These are phyloP conservation scores for Hyphantria cunea DNA, from an alignment of 1,140 invertebrate genomes.

Conservation along the genomic window DNA sequence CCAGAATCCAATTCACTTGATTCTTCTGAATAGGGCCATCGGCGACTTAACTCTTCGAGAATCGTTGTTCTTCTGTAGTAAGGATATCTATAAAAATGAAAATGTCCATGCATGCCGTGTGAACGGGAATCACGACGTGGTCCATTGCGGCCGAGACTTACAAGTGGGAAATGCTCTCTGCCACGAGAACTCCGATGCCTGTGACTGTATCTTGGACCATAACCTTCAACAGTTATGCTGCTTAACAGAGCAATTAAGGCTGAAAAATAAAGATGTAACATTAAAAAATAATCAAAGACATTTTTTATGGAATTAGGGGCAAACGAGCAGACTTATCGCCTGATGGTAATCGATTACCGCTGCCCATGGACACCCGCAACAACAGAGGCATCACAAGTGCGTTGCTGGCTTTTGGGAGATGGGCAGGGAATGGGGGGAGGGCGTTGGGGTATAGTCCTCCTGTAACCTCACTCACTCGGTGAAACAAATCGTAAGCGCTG, in stretches of 20 bases:
- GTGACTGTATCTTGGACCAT: neutral
- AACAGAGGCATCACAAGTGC: no score
- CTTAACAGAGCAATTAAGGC: neutral
- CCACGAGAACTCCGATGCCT: neutral
- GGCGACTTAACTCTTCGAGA: neutral
- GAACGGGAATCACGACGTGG: neutral
- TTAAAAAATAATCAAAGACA: no score
- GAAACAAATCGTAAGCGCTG: no score
- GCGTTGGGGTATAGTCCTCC: no score
- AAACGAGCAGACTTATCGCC: no score
- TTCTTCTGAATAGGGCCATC: neutral
- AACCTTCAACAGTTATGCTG: neutral
- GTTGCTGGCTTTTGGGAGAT: no score
- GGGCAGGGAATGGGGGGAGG: no score
- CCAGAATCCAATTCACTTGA: neutral
- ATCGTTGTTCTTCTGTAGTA: neutral
- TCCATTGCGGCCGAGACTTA: neutral
- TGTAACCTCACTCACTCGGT: no score
- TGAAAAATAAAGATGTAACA: neutral
- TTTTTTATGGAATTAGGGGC: no score
- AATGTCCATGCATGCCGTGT: neutral
- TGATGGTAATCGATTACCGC: no score
- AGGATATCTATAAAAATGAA: neutral
- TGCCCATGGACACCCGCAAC: no score
- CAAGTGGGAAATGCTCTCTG: neutral